Evolutionary conservation across 2,888 invertebrate species (phyloP), one percentile per base, ranked within the genome.

Genomic region (Lepas anatifera): DNA sequence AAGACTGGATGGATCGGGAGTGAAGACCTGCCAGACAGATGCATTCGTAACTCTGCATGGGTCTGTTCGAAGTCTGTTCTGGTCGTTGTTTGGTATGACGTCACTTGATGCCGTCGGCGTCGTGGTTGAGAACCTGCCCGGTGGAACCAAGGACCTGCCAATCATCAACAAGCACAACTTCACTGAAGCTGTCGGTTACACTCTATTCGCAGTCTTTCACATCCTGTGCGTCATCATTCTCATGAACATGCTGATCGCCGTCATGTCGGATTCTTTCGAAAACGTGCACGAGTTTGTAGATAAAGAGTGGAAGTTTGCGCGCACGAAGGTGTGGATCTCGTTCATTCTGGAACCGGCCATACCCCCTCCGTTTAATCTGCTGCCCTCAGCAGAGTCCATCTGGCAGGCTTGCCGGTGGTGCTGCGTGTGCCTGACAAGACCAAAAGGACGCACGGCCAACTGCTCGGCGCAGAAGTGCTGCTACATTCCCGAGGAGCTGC

Each of bases 281-380:
- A 84, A 85, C 75, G 86, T 89, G 58, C 84, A 83, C 25, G 86
- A 87, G 74, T 87, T 87, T 76, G 83, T 86, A 66, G 86, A 87
- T 74, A 85, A 86, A 4, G 89, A 89, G 76, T 90, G 89, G 89
- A 88, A 87, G 32, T 89, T 88, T 76, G 88, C 87, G 0, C 85
- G 87, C 75, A 88, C 88, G 25, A 86, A 88, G 78, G 85, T 89
- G 70, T 89, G 89, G 81, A 79, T 89, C 74, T 85, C 87, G 77
- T 88, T 87, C 77, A 88, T 89, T 84, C 81, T 85, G 72, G 86
- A 87, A 75, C 85, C 87, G 1, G 84, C 85, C 1, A 81, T 88
- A 10, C 87, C 89, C 0, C 85, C 89, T 0, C 89, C 89, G 0
- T 86, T 88, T 75, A 89, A 89, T 80, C 80, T 89, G 76, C 81